Conservation (phyloP, 1,140 invertebrate genomes). For the Cheumatopsyche charites region DNA sequence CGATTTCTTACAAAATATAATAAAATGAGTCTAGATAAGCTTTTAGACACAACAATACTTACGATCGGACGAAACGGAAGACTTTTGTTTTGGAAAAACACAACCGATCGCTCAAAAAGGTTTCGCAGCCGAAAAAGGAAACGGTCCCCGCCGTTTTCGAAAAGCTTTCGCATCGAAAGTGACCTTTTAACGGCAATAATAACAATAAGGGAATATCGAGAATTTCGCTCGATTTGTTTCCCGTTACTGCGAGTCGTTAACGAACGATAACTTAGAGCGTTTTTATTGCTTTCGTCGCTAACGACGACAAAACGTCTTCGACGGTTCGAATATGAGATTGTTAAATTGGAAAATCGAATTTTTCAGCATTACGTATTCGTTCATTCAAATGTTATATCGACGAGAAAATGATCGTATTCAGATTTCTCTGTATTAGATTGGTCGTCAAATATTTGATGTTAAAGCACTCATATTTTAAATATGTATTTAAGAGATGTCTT, state of each 20-base stretch:
- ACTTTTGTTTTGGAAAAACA: constrained; percentile 8
- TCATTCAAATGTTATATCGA: no score
- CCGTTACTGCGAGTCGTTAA: neutral
- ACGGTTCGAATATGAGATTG: constrained; percentile 1
- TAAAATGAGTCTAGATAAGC: no score
- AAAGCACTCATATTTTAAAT: no score
- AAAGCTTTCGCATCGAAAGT: constrained; percentile 1
- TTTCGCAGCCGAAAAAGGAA: neutral
- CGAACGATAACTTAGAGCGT: constrained; percentile 7
- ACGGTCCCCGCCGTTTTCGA: neutral
- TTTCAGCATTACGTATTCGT: no score
- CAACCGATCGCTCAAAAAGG: neutral
- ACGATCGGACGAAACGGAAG: neutral
- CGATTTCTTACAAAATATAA: no score
- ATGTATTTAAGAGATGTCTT: no score
- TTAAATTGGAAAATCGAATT: no score
- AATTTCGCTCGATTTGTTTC: neutral
- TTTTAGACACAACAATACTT: no score
- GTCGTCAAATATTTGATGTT: no score
- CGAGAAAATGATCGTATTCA: no score
- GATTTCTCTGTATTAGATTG: no score
- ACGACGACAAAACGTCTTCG: constrained; percentile 8
- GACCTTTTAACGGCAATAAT: constrained; percentile 13
- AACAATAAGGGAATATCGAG: constrained; percentile 3
- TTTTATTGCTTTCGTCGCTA: neutral